Conservation (phyloP, 2,797 vertebrate genomes). For the Silurus lanzhouensis region DNA sequence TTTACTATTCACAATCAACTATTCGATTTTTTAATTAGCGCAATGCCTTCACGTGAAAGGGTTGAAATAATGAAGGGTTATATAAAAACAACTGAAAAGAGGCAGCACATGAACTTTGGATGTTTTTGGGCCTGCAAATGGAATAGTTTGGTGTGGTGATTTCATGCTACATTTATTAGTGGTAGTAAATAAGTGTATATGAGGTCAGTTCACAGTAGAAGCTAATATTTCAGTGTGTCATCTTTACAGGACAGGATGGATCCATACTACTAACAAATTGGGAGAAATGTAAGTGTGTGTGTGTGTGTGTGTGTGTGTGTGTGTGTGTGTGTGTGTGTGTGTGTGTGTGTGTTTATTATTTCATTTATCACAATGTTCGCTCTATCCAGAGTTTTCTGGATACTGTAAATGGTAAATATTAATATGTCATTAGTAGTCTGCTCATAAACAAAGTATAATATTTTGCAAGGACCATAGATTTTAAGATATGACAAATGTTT, state of each 20-base stretch:
- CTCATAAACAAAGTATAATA: not conserved
- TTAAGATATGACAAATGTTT: not conserved
- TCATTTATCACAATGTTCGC: no score
- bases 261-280: slow-evolving; percentile 24
- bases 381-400: not conserved
- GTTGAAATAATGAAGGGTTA: not conserved
- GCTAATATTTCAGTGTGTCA: not conserved
- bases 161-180: no score
- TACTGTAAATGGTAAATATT: not conserved
- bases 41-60: not conserved
- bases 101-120: not conserved
- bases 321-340: no score
- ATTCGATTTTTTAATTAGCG: not conserved
- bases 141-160: not conserved
- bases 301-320: no score
- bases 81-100: not conserved
- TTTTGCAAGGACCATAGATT: not conserved
- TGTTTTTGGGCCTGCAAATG: not conserved
- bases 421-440: not conserved
- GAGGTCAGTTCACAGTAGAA: not conserved
- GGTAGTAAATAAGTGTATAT: not conserved
- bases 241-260: slow-evolving; percentile 24
- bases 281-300: slow-evolving; percentile 45
- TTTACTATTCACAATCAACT: not conserved
- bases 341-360: no score